Base-by-base conservation (phyloP, 35 echinoderm and acorn worm genomes). In the Ophioderma brevispina region DNA sequence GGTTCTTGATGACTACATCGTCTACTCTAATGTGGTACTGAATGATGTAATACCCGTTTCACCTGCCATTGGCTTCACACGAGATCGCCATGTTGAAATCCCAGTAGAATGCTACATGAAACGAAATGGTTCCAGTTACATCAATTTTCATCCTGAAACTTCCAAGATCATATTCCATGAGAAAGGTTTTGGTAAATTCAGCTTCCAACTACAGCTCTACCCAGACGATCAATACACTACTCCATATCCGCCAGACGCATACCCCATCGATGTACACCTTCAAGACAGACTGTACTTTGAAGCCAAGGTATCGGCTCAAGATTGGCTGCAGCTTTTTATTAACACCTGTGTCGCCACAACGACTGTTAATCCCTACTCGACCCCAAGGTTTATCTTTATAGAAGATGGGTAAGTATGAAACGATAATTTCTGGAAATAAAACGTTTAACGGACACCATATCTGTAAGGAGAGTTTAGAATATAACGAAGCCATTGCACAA, bases 91-190 rank as follows among this genome's bases (percentile, higher is more conserved):
- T 46, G 33, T 83, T 46, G 81, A 83, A 33, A 83, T 83, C 37
- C 81, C n/a, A 39, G 31, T 83, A 23, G 37, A 31, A 11, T 83
- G 81, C 81, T 32, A 32, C 32, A 15, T 83, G 31, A 31, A 49
- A 25, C 3, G 40, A 43, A 43, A 46, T 32, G 23, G 18, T 32
- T 38, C 33, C 0, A 43, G 40, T 31, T 49, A 83, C 40, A 21
- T 83, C 25, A 32, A 31, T 23, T 83, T 83, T 33, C 39, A 83
- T 33, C 81, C 81, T 46, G 50, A 83, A 28, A 40, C 50, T 46
- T 49, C 81, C 19, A 83, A 39, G n/a, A 40, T 83, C 81, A 46
- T 83, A 21, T 83, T 30, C 40, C 52, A 83, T 46, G 81, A 83
- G 31, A 40, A 83, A 83, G 81, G 81, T 32, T 83, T 43, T 46